Conservation (phyloP, 2,888 invertebrate species). For the Philopedon plagiatum region DNA sequence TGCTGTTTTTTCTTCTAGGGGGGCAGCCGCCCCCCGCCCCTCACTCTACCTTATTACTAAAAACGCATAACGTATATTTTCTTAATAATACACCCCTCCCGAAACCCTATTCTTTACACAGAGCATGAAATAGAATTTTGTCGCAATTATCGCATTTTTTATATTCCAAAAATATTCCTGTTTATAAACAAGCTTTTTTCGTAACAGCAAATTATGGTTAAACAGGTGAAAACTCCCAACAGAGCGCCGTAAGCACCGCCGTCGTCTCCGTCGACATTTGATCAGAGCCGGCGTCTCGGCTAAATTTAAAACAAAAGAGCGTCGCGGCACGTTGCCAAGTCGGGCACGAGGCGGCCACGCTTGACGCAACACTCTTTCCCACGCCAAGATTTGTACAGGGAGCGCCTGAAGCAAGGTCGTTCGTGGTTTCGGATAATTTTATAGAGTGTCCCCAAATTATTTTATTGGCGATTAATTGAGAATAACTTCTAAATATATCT, state of each 20-base stretch:
- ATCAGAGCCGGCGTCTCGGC: constrained; percentile 54
- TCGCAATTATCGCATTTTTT: no score
- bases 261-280: constrained; percentile 42
- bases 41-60: no score
- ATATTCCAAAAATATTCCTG: no score
- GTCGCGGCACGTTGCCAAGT: constrained; percentile 55
- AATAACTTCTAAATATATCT: no score
- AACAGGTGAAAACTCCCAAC: constrained; percentile 21
- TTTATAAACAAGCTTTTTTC: no score
- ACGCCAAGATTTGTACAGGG: constrained; percentile 49
- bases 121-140: no score
- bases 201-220: neutral
- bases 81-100: no score
- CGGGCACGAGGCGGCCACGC: constrained; percentile 57
- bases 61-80: no score
- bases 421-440: constrained; percentile 15
- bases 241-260: constrained; percentile 21
- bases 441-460: constrained; percentile 21
- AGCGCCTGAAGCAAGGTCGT: constrained; percentile 46
- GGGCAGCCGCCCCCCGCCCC: no score
- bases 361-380: constrained; percentile 53
- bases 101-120: no score
- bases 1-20: no score
- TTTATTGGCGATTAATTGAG: neutral
- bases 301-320: constrained; percentile 58